Evolutionary conservation across 2,113 vertebrate genomes (phyloP), one percentile per base, ranked within the genome.

Genomic region (Ptychochromis oligacanthus): DNA sequence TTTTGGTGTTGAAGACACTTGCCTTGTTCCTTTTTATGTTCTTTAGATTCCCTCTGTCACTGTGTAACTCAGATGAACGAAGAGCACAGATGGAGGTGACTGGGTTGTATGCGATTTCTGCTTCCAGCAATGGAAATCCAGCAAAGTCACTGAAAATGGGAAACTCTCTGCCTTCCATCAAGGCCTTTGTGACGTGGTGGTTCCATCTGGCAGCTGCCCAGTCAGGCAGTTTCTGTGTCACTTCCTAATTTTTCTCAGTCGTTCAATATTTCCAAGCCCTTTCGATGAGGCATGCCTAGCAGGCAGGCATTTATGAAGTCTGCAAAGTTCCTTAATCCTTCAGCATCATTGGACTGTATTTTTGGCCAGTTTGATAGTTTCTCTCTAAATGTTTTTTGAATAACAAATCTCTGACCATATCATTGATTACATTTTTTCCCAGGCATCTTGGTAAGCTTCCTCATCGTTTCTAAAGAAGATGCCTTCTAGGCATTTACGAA

Each of bases 101-200:
- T 28, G 78, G 61, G 24, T 77, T 81, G 4, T 60, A 81, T 28
- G 62, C 75, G 4, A 78, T 52, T 31, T 72, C 55, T n/a, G 40
- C 75, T 40, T 36, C 55, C 1, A 9, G 20, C 10, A 26, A 43
- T 38, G 62, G 12, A 31, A 20, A 58, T 3, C 5, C 4, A 8
- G 46, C 43, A 1, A 24, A 12, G 4, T 49, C 59, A 18, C 60
- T 36, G 20, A 55, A 79, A 34, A 5, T 64, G 7, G 59, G 77
- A 22, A 64, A 64, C n/a, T 54, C 46, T 24, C 46, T 28, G 2
- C 15, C 24, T 14, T 0, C 28, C 22, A 18, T 26, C 14, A 64
- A 2, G 31, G 20, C n/a, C 24, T 55, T n/a, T 14, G n/a, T 55
- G 15, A 18, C 9, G 0, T 54, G 46, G 1, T 28, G 13, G 18